A percentile compares a stretch with the other conserved stretches of the same genome.
Evolutionary conservation across 37 sponge, comb jelly and placozoan species (phyloP).

Genomic region (Haliclona indistincta): DNA sequence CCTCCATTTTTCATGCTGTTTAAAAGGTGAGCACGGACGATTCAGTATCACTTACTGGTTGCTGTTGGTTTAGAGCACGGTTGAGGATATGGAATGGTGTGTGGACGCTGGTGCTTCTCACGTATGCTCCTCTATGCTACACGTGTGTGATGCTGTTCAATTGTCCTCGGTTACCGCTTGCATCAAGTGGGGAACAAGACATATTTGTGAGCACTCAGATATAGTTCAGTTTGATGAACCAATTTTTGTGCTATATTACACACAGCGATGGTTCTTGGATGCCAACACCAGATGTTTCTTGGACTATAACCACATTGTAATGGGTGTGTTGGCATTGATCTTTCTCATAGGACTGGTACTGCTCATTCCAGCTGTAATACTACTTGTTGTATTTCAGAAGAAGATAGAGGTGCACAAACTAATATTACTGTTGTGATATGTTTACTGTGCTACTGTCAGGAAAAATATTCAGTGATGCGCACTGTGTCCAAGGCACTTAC

Average conservation of each 20-base stretch:
- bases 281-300: conserved; percentile 53
- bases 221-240: background rate
- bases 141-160: conserved; percentile 54
- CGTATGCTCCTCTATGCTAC: conserved; percentile 57
- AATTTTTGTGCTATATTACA: background rate
- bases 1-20: conserved; percentile 1
- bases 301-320: conserved; percentile 30
- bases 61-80: conserved; percentile 20
- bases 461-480: background rate
- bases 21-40: background rate
- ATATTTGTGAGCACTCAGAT: background rate
- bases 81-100: conserved; percentile 46
- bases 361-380: conserved; percentile 10
- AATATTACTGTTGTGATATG: too few species aligned
- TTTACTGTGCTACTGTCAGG: conserved; percentile 1
- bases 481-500: conserved; percentile 21
- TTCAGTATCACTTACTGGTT: too few species aligned
- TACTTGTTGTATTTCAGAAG: background rate
- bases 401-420: background rate
- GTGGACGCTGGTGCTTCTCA: conserved; percentile 44
- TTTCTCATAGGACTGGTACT: conserved; percentile 21
- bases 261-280: conserved; percentile 64
- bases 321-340: conserved; percentile 42
- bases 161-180: conserved; percentile 29
- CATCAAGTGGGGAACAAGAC: background rate